These are phyloP conservation scores for Panagrolaimus sp. DNA, from an alignment of 1,140 invertebrate genomes.

Conservation along the genomic window DNA sequence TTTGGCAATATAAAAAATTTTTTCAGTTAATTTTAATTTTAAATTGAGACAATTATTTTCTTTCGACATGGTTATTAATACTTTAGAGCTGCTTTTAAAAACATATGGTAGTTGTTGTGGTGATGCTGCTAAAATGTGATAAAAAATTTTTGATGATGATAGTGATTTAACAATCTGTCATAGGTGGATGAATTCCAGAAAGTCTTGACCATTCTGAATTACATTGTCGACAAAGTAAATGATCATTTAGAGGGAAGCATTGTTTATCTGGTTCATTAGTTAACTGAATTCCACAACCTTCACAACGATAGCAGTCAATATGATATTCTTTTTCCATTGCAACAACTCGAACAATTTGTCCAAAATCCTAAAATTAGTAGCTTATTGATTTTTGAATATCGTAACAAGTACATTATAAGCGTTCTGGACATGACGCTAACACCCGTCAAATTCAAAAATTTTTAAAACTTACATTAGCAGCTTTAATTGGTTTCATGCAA, in stretches of 20 bases:
- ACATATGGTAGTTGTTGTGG: too few species aligned
- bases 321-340: conserved; percentile 22
- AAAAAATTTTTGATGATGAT: background rate
- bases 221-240: conserved; percentile 15
- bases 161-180: conserved; percentile 13
- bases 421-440: too few species aligned
- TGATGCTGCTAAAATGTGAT: too few species aligned
- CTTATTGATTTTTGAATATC: too few species aligned
- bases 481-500: conserved; percentile 82
- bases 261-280: conserved; percentile 17
- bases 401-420: too few species aligned
- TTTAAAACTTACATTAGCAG: conserved; percentile 66
- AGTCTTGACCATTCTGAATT: conserved; percentile 15
- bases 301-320: conserved; percentile 15
- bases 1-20: too few species aligned
- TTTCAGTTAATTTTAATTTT: too few species aligned
- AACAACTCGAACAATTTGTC: conserved; percentile 23
- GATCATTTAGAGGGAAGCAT: conserved; percentile 15
- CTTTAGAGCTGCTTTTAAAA: too few species aligned
- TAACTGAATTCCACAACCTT: conserved; percentile 18
- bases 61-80: too few species aligned
- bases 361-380: conserved; percentile 8
- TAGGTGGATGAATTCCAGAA: conserved; percentile 9
- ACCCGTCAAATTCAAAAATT: too few species aligned
- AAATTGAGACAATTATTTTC: too few species aligned